A percentile compares a stretch with the other conserved stretches of the same genome.
These are phyloP conservation scores for Paedocypris sp. DNA, from an alignment of 2,113 vertebrate genomes.

Conservation along the genomic window DNA sequence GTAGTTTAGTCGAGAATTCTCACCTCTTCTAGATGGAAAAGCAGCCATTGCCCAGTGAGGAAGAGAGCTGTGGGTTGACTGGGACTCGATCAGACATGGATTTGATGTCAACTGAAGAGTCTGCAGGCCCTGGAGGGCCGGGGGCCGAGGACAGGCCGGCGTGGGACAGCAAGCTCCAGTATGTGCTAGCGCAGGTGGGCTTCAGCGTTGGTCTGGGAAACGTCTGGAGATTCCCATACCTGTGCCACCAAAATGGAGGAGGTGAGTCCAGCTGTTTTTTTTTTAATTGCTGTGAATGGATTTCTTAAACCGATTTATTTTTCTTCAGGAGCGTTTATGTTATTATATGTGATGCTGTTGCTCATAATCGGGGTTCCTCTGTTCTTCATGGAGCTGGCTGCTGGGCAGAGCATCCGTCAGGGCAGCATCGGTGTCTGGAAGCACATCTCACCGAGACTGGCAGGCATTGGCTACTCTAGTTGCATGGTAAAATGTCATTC, in stretches of 20 bases:
- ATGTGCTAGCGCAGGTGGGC: constrained; percentile 91
- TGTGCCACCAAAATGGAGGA: constrained; percentile 97
- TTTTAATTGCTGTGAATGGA: not conserved
- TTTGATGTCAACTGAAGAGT: constrained; percentile 24
- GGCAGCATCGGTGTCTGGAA: constrained; percentile 71
- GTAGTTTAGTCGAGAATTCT: not conserved
- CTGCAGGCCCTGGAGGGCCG: not conserved
- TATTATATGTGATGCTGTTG: constrained; percentile 61
- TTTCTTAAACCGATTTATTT: not conserved
- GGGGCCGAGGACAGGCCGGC: constrained; percentile 67
- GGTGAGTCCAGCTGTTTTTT: constrained; percentile 58
- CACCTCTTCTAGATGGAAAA: constrained; percentile 51
- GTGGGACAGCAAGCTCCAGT: constrained; percentile 95
- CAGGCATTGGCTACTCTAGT: constrained; percentile 70
- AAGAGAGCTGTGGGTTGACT: constrained; percentile 34
- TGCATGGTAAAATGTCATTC: constrained; percentile 63
- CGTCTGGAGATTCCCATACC: constrained; percentile 95
- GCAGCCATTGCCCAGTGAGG: constrained; percentile 37
- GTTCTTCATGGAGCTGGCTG: constrained; percentile 75
- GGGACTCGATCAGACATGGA: constrained; percentile 42
- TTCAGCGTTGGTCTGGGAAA: constrained; percentile 95
- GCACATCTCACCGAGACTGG: constrained; percentile 63
- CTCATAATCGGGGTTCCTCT: constrained; percentile 61
- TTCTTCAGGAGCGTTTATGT: constrained; percentile 57
- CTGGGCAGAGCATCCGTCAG: constrained; percentile 66